These are phyloP conservation scores for Hesperia comma DNA, from an alignment of 2,888 invertebrate species.

Conservation along the genomic window DNA sequence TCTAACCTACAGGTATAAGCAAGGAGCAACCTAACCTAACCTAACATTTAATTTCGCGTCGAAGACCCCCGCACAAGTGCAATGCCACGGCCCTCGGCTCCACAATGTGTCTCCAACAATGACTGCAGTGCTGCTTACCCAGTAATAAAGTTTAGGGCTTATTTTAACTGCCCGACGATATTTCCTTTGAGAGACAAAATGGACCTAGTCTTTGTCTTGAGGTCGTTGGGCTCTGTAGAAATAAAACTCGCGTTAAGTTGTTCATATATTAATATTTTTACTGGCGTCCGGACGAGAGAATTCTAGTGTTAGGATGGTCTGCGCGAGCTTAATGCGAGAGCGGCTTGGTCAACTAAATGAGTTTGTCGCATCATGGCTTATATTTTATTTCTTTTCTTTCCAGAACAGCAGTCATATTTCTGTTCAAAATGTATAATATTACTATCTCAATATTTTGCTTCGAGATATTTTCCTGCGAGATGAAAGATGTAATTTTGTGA, in stretches of 20 bases:
- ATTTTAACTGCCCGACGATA: slow-evolving; percentile 24
- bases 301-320: background rate
- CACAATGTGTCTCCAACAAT: slow-evolving; percentile 23
- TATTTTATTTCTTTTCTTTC: background rate
- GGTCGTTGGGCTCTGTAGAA: background rate
- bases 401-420: background rate
- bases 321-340: background rate
- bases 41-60: background rate
- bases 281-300: background rate
- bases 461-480: too few species aligned
- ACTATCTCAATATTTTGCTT: too few species aligned
- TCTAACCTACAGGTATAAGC: too few species aligned
- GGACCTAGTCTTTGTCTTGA: background rate
- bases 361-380: background rate
- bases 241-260: slow-evolving; percentile 7
- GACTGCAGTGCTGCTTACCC: slow-evolving; percentile 20
- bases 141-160: slow-evolving; percentile 23
- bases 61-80: background rate
- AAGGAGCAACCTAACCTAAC: background rate
- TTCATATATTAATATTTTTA: slow-evolving; percentile 4
- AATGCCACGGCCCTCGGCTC: background rate
- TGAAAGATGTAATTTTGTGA: too few species aligned
- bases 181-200: slow-evolving; percentile 23
- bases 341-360: background rate
- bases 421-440: too few species aligned